Conservation (phyloP, 1,140 invertebrate species). For the Metopolophium dirhodum region DNA sequence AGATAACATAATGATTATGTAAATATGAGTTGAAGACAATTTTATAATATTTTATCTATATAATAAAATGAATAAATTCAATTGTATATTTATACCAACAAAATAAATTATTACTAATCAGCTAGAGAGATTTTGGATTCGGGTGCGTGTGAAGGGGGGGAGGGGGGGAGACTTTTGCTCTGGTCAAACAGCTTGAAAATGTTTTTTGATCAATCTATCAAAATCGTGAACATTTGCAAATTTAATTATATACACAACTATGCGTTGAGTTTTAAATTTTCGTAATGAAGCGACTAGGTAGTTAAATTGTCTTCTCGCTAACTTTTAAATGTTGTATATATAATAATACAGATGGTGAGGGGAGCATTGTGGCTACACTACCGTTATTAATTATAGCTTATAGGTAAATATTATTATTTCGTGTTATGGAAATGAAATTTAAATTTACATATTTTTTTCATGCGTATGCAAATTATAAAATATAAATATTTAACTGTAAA, state of each 20-base stretch:
- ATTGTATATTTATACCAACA: background rate
- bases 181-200: background rate
- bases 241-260: no score
- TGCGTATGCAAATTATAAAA: no score
- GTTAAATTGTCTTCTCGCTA: no score
- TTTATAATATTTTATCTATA: background rate
- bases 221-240: background rate
- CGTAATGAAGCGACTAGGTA: background rate
- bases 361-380: no score
- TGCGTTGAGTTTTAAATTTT: background rate
- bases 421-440: no score
- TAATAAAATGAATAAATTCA: background rate
- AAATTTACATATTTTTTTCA: no score
- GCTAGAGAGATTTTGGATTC: background rate
- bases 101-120: background rate
- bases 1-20: background rate
- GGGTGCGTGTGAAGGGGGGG: rapidly evolving
- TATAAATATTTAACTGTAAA: no score
- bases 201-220: background rate
- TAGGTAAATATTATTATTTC: no score
- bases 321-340: no score
- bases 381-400: no score
- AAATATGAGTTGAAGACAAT: background rate
- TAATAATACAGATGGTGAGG: no score
- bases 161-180: background rate